Evolutionary conservation across 1,140 invertebrate species (phyloP), one percentile per base, ranked within the genome.

Genomic region (Lepidurus apus): DNA sequence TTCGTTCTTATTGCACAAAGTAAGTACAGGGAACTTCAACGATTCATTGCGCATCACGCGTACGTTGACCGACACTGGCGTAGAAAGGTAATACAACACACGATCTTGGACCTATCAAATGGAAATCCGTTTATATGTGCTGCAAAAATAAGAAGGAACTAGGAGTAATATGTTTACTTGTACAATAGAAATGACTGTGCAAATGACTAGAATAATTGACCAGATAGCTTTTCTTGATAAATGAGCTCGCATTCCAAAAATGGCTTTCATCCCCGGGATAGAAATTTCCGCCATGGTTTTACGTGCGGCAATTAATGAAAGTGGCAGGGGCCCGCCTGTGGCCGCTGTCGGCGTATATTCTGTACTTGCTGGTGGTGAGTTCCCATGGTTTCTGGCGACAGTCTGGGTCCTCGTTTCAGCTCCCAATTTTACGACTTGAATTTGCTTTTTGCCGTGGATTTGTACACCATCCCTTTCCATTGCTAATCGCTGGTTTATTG

Each of bases 1-100:
- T 11, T 21, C 45, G 75, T 82, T 82, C 76, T 82, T 82, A 75
- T 82, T 82, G 79, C 82, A 82, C 34, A 82, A 73, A 13, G 81
- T 81, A 34, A 82, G 73, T 43, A 81, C 77, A 10, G 82, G 82
- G 74, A 82, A 82, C 75, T 75, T 79, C 9, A 82, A 78, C 42
- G 81, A 78, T 26, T 80, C 80, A 76, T 82, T 82, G 24, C 79
- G 78, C 6, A 79, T 82, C 43, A 82, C 81, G 17, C 81, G 79
- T 17, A 83, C 82, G 74, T 82, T 82, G 78, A 82, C 81, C 11
- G 80, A 80, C 1, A 83, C 81, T 1, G 81, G 81, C 24, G 73
- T 75, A 9, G 79, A 77, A n/a, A 77, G 73, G 79, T 81, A 81
- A 47, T 75, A 80, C 34, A 76, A n/a, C 26, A 81, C 74, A 45